Evolutionary conservation across 37 sponge, comb jelly and placozoan genomes (phyloP), one percentile per base, ranked within the genome.

Genomic region (Halisarca cf. caerulea): DNA sequence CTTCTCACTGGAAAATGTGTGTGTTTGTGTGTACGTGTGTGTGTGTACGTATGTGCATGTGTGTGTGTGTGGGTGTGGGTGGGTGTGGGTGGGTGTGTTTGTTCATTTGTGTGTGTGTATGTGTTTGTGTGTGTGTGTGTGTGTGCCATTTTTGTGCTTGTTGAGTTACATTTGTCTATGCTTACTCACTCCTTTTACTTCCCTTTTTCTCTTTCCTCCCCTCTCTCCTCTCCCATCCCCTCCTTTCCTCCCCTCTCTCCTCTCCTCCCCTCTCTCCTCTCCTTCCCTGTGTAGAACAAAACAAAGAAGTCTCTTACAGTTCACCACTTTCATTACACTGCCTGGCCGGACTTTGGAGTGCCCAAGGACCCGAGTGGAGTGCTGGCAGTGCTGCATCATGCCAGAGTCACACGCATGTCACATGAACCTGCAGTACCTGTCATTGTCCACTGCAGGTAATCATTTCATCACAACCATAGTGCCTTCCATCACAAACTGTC

Each of bases 281-380:
- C n/a, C n/a, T n/a, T n/a, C n/a, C n/a, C n/a, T n/a, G n/a, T n/a
- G n/a, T n/a, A n/a, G n/a, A 47, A 6, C 51, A 47, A 62, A 28
- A 15, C 4, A 23, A 62, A 62, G 64, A 62, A 62, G 64, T 60
- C 78, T 23, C 71, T 80, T 9, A 53, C 54, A 6, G 80, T 92
- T 4, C 59, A 58, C 3, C 93, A 92, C 62, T 92, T 86, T 68
- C 90, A 89, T 80, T 92, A 79, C 78, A 54, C 80, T 21, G 85
- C 87, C 8, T 92, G 93, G 93, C 93, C 93, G 2, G 93, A 92
- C 84, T 89, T 89, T 86, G 93, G 93, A 1, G 93, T 92, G 35
- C 93, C 93, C 27, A 84, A 83, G 0, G 84, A 89, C 32, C 74
- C 93, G 37, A 83, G 87, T 15, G 77, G 77, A 3, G 77, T 74